Percentiles rank a stretch among this genome's conserved stretches.
phyloP scores from a whole-genome alignment of 2,888 invertebrate genomes.

The Netelia inedita region DNA sequence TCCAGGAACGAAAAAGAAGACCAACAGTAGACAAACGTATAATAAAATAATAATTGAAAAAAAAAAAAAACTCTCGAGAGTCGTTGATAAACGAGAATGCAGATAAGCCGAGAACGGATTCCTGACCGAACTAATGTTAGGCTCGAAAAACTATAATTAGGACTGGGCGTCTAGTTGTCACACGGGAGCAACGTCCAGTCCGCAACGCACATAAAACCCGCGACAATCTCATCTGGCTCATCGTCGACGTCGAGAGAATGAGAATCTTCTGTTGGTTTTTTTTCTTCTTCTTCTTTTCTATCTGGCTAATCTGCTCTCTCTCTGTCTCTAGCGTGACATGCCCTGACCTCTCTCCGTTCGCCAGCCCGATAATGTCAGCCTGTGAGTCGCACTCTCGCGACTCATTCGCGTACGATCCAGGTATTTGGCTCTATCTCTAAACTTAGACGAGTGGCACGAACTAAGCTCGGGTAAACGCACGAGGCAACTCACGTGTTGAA shows the following conservation, averaged over 20 bases:
- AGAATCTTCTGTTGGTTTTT: constrained; percentile 27
- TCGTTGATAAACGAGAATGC: constrained; percentile 55
- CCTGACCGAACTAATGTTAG: constrained; percentile 57
- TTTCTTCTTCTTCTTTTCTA: constrained; percentile 16
- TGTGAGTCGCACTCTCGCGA: constrained; percentile 71
- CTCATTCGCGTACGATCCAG: constrained; percentile 65
- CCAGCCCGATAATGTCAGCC: constrained; percentile 80
- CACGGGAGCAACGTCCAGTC: constrained; percentile 71
- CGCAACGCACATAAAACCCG: constrained; percentile 53
- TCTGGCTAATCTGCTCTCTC: constrained; percentile 43
- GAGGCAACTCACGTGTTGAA: constrained; percentile 40
- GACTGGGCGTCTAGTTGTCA: constrained; percentile 50
- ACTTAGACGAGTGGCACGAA: constrained; percentile 77
- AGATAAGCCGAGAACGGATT: constrained; percentile 40
- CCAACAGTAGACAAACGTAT: no score
- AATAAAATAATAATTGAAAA: not conserved
- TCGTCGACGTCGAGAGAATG: constrained; percentile 7
- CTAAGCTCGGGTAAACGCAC: constrained; percentile 44
- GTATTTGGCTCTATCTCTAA: constrained; percentile 81
- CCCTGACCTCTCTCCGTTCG: constrained; percentile 74
- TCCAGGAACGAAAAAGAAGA: no score
- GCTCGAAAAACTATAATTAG: constrained; percentile 73
- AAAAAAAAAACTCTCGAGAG: constrained; percentile 1
- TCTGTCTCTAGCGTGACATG: constrained; percentile 74
- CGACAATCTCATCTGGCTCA: constrained; percentile 57